Evolutionary conservation across 2,113 vertebrate species (phyloP).

Genomic region (Corythornis madagascariensis): DNA sequence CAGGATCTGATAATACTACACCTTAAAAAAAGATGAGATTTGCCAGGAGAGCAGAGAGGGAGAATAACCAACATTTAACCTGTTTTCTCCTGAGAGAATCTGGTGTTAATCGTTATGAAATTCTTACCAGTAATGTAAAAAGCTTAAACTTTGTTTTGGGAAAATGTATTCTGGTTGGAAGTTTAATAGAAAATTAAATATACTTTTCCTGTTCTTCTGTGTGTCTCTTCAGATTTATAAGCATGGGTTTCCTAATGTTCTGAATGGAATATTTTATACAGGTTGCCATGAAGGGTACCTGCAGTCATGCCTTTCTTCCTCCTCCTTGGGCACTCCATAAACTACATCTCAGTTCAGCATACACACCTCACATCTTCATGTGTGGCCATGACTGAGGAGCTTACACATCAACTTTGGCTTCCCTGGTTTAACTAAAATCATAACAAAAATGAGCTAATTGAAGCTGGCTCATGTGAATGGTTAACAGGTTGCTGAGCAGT

Average conservation of each 20-base stretch:
- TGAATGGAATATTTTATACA: not conserved
- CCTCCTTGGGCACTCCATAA: not conserved
- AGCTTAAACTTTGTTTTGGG: conserved; percentile 32
- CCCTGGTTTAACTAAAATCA: not conserved
- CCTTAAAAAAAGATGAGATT: not conserved
- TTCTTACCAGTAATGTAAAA: conserved; percentile 32
- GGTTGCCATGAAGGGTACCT: not conserved
- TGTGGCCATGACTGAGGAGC: not conserved
- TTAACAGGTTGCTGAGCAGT: not conserved
- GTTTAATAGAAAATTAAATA: conserved; percentile 78
- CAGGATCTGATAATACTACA: not conserved
- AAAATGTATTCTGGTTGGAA: conserved; percentile 65
- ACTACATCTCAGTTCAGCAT: not conserved
- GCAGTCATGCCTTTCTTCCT: not conserved
- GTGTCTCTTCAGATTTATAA: not conserved
- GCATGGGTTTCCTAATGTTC: not conserved
- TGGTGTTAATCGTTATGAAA: conserved; percentile 45
- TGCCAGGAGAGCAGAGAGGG: not conserved
- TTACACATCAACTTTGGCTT: not conserved
- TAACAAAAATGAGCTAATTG: not conserved
- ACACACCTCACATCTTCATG: not conserved
- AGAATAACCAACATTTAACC: not conserved
- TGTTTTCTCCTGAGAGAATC: conserved; percentile 30
- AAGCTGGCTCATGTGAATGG: not conserved
- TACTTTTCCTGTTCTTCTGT: conserved; percentile 55